Evolutionary conservation across 2,113 vertebrate species (phyloP).

Genomic region (Cacatua alba): DNA sequence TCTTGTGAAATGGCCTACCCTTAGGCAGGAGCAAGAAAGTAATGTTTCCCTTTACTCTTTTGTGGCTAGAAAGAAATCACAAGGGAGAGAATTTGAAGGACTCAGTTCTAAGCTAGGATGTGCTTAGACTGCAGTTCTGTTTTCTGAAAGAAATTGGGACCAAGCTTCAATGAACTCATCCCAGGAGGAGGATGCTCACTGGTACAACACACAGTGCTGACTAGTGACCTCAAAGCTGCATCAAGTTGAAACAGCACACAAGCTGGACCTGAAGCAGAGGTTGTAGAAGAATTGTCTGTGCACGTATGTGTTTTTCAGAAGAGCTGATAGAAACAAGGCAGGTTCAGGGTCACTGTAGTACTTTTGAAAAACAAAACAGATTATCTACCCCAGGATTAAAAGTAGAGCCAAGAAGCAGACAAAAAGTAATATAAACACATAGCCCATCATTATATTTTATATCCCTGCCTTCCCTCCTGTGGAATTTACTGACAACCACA

Average conservation of each 20-base stretch:
- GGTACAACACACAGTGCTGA: neutral
- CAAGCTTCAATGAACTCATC: accelerated
- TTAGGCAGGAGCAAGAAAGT: neutral
- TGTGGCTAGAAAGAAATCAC: neutral
- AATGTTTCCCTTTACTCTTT: neutral
- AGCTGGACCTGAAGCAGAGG: neutral
- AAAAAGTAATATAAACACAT: neutral
- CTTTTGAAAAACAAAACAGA: neutral
- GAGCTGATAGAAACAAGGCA: neutral
- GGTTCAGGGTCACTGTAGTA: neutral
- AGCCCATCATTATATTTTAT: neutral
- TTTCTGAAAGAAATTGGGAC: neutral
- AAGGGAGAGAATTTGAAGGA: neutral
- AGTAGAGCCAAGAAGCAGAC: neutral
- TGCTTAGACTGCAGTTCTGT: neutral
- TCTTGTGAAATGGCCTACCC: neutral
- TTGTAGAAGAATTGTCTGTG: neutral
- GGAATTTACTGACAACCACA: neutral
- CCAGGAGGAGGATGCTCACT: neutral
- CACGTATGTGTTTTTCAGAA: accelerated
- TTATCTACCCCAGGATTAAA: neutral
- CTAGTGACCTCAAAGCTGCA: neutral
- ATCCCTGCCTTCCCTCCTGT: accelerated
- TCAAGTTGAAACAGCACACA: neutral
- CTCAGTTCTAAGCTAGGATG: neutral